Evolutionary conservation across 1,140 invertebrate species (phyloP), one percentile per base, ranked within the genome.

Genomic region (Musca domestica): DNA sequence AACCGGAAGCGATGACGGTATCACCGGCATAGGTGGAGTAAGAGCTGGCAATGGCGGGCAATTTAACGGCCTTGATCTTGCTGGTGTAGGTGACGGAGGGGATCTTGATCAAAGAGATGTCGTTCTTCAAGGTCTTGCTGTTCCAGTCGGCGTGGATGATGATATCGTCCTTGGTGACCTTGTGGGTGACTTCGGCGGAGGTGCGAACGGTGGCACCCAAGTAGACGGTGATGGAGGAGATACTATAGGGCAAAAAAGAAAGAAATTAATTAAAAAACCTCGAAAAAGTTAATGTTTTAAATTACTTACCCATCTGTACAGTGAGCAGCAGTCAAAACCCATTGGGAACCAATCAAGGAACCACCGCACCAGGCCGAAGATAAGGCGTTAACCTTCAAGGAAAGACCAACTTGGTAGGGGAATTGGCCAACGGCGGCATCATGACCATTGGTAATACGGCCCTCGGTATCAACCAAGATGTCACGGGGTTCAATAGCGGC

Each of bases 281-380:
- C n/a, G n/a, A n/a, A n/a, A n/a, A n/a, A n/a, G n/a, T n/a, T n/a
- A n/a, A n/a, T n/a, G n/a, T n/a, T n/a, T n/a, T n/a, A n/a, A n/a
- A 9, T 2, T 9, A 48, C 9, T 69, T 71, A 77, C 73, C 71
- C 83, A 72, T 84, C 82, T 0, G 77, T 79, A 68, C 87, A 88
- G 73, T 88, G 87, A 46, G 86, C 87, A n/a, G 87, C 86, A 22
- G 86, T 88, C 46, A 88, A 67, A 19, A 88, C 78, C 84, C 84
- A 87, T 58, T 79, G 73, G 22, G 84, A 73, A 22, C 83, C 83
- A 52, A 88, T 84, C 23, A 88, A 70, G 7, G 83, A 84, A 12
- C 85, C 86, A 67, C 85, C 86, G 72, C 87, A 88, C 72, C 72
- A 80, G 69, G 72, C 69, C 7, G 68, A 72, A 23, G 63, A 67